phyloP scores from a whole-genome alignment of 2,888 invertebrate species.

The Pimpla rufipes region DNA sequence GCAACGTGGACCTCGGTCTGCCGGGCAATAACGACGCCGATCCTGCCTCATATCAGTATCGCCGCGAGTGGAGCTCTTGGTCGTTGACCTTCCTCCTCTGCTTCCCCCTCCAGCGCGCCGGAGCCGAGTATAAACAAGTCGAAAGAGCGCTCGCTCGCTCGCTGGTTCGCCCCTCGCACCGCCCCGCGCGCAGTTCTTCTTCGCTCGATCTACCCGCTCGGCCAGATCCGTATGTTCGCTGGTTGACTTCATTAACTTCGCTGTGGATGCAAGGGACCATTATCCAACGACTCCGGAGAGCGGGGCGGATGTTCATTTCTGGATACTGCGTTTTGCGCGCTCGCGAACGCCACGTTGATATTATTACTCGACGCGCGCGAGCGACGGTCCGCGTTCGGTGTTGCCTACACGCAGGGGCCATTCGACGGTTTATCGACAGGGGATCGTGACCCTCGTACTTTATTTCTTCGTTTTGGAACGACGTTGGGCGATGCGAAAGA shows the following conservation, averaged over 20 bases:
- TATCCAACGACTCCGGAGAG: constrained; percentile 46
- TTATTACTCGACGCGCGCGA: constrained; percentile 8
- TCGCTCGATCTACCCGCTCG: constrained; percentile 41
- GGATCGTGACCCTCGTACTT: too few species aligned
- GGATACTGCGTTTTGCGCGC: constrained; percentile 42
- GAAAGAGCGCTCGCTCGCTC: constrained; percentile 59
- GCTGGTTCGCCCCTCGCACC: constrained; percentile 1
- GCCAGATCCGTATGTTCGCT: constrained; percentile 56
- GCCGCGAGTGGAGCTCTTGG: constrained; percentile 54
- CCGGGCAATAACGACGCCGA: constrained; percentile 57
- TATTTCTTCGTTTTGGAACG: too few species aligned
- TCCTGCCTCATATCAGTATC: constrained; percentile 67
- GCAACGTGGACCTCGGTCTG: constrained; percentile 40
- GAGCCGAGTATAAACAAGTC: constrained; percentile 65
- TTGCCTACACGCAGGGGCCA: too few species aligned
- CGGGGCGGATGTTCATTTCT: constrained; percentile 63
- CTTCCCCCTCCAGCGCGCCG: constrained; percentile 42
- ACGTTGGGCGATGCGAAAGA: too few species aligned
- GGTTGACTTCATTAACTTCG: constrained; percentile 61
- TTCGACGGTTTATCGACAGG: too few species aligned
- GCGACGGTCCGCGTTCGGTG: too few species aligned
- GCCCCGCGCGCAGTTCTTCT: constrained; percentile 22
- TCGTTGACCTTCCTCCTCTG: constrained; percentile 66
- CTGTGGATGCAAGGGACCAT: constrained; percentile 56
- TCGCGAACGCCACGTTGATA: too few species aligned